Evolutionary conservation across 2,888 invertebrate species (phyloP), one percentile per base, ranked within the genome.

Genomic region (Masnerella sp.): DNA sequence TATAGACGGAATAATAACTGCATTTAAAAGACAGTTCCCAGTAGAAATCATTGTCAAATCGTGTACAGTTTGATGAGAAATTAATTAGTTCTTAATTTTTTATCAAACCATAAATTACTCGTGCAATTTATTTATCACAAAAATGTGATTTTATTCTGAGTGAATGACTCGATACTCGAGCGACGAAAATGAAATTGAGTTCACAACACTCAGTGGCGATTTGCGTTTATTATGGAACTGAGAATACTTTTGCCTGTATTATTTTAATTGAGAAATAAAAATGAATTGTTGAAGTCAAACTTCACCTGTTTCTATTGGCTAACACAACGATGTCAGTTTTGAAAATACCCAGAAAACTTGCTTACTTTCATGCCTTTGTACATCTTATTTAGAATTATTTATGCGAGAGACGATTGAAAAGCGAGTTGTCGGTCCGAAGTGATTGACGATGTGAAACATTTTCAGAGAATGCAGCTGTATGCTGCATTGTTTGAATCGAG

Each of bases 1-100:
- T 58, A 42, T 74, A 59, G 25, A 51, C 22, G 47, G 65, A 62
- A 47, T 43, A 54, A 52, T 42, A 54, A 56, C 25, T 62, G 56
- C 61, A 56, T 52, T 61, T 30, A 56, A 25, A 40, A 40, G 47
- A 67, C 52, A 69, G 52, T 69, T 61, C 36, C 45, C 22, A 25
- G 22, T 2, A 22, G 18, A 42, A 59, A 61, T 28, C 9, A 18
- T 47, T 32, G 36, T 42, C 5, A 51, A 54, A 42, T 51, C 18
- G n/a, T 42, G 12, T 32, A 54, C 38, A 30, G 12, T 47, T 61
- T 45, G 28, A 3, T 18, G 12, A 34, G 5, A 15, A 67, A 49
- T 67, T 54, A 45, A 69, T 42, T 58, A n/a, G n/a, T n/a, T n/a
- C n/a, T 51, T 56, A 47, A 54, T 38, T 42, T 52, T 5, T 18